These are phyloP conservation scores for Nycticorax nycticorax DNA, from an alignment of 2,113 vertebrate species.

Conservation along the genomic window DNA sequence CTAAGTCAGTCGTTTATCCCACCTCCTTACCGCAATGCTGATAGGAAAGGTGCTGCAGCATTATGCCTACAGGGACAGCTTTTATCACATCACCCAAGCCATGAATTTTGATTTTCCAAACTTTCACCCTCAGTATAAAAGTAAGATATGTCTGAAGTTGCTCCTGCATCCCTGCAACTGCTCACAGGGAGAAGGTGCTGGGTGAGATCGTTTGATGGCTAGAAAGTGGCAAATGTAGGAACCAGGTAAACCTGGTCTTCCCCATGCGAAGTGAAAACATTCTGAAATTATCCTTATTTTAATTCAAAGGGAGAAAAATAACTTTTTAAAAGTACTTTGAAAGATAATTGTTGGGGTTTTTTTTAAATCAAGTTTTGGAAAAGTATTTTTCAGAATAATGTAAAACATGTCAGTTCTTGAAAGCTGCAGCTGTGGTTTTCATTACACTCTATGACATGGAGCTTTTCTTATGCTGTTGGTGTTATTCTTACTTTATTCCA, in stretches of 20 bases:
- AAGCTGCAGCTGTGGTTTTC: background rate
- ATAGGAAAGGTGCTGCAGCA: background rate
- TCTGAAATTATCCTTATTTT: background rate
- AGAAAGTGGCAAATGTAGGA: background rate
- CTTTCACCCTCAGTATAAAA: background rate
- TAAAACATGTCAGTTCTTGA: background rate
- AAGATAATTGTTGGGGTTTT: background rate
- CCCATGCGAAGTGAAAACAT: background rate
- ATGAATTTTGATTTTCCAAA: background rate
- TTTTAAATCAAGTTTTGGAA: background rate
- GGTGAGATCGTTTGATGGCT: background rate
- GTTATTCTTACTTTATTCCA: background rate
- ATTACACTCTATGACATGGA: background rate
- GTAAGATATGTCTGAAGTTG: background rate
- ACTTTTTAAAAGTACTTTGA: background rate
- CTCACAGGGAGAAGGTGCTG: background rate
- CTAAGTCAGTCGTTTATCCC: background rate
- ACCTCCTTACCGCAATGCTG: accelerated
- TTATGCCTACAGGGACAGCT: background rate
- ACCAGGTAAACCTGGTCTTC: background rate
- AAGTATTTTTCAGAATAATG: background rate
- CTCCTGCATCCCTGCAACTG: background rate
- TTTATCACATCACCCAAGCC: background rate
- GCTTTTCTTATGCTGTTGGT: background rate
- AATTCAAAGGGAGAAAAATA: background rate